Evolutionary conservation across 2,797 vertebrate genomes (phyloP), one percentile per base, ranked within the genome.

Genomic region (Myripristis jacobus): DNA sequence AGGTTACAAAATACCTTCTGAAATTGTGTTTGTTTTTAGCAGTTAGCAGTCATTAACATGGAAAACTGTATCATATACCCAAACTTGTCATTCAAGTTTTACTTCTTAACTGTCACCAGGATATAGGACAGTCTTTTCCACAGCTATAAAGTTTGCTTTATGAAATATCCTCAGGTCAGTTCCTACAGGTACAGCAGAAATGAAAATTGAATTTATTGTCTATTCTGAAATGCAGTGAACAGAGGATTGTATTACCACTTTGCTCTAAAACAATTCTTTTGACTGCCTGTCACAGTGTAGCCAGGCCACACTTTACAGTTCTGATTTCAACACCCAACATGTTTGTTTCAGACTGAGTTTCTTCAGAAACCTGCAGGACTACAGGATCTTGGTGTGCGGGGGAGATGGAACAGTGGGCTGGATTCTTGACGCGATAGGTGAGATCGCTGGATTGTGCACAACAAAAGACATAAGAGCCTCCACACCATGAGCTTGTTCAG

Each of bases 371-470:
- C 92, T 97, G 60, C 85, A 94, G 29, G 82, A 96, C 53, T 96
- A 91, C 84, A 94, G 96, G 70, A 93, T 98, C 82, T 83, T 98
- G 92, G 96, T 98, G 52, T 98, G 97, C 6, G 97, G 97, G 0
- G 97, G 97, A 21, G 97, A 98, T 0, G 97, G 97, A 73, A 98
- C 97, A 1, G 97, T 98, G 29, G 97, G 97, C 78, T 98, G 97
- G 97, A 97, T 98, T 74, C 92, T 98, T 9, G 97, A 98, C 36
- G 95, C 95, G 46, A 96, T 98, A 67, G 97, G 97, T 98, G 85
- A 92, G 94, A 56, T 54, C 25, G 10, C 11, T 22, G 13, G 8
- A 47, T 41, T 6, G 27, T 6, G 6, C n/a, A n/a, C n/a, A n/a
- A 15, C 67, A 51, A 48, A 15, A 13, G 24, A n/a, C 8, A 1